Conservation (phyloP, 2,888 invertebrate species). For the Coelopa pilipes region DNA sequence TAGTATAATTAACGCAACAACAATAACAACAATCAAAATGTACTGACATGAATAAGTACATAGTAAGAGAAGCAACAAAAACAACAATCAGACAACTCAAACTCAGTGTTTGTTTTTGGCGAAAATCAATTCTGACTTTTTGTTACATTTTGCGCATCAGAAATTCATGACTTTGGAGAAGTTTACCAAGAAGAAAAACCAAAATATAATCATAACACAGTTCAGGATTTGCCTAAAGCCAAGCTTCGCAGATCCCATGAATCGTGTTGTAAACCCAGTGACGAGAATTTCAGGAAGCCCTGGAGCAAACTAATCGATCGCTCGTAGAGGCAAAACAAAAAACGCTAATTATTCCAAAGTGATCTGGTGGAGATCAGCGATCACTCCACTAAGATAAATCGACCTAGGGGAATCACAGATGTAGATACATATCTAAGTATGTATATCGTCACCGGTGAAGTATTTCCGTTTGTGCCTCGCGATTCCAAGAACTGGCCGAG, state of each 20-base stretch:
- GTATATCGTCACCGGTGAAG: conserved; percentile 19
- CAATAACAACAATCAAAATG: too few species aligned
- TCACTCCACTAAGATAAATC: background rate
- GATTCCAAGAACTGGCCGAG: conserved; percentile 24
- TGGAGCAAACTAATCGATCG: too few species aligned
- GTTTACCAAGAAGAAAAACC: background rate
- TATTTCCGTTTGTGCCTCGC: conserved; percentile 19
- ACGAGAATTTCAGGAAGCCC: too few species aligned
- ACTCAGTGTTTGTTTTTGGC: conserved; percentile 2
- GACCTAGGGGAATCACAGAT: conserved; percentile 11
- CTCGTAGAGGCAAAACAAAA: too few species aligned
- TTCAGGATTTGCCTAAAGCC: background rate
- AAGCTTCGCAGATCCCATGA: background rate
- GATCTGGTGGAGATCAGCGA: background rate
- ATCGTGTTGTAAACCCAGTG: background rate
- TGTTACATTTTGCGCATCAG: conserved; percentile 19
- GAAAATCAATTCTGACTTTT: background rate
- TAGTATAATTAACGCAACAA: conserved; percentile 26
- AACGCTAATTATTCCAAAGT: background rate
- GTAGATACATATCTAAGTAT: background rate
- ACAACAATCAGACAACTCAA: background rate
- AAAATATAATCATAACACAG: background rate
- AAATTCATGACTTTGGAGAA: background rate
- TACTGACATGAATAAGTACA: too few species aligned
- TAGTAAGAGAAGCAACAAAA: too few species aligned